Conservation (phyloP, 2,797 vertebrate genomes). For the Anolis apletophallus region DNA sequence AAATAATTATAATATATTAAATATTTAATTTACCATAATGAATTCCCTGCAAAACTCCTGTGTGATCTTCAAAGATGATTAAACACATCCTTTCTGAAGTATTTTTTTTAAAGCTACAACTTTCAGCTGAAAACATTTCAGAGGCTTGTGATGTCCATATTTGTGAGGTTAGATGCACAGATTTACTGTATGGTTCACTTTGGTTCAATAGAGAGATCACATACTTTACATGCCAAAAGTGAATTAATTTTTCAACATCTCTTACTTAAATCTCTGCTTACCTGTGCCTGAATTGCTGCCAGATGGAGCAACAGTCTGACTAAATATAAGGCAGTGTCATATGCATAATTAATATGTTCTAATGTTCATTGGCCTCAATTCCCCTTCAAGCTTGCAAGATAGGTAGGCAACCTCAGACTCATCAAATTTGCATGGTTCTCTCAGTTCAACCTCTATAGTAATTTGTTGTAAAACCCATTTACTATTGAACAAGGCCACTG, state of each 20-base stretch:
- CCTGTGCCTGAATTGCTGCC: neutral
- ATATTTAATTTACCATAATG: constrained; percentile 30
- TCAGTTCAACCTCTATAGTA: neutral
- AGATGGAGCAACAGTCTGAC: neutral
- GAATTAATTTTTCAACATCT: neutral
- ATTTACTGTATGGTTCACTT: too few species aligned
- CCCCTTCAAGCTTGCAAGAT: neutral
- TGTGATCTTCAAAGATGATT: constrained; percentile 31
- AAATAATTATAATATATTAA: constrained; percentile 50
- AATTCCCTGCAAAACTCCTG: constrained; percentile 46
- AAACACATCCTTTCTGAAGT: constrained; percentile 24
- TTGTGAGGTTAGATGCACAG: constrained; percentile 11
- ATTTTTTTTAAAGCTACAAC: constrained; percentile 19
- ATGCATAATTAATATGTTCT: neutral
- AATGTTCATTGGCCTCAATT: neutral
- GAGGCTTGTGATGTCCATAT: fast-evolving
- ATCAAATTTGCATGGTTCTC: neutral
- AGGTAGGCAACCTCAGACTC: neutral
- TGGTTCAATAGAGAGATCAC: neutral
- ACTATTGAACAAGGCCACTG: neutral
- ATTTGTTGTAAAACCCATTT: neutral
- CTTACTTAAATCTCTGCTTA: neutral
- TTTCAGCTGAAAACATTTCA: constrained; percentile 14
- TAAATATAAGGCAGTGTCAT: neutral
- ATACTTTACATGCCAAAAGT: neutral